phyloP scores from a whole-genome alignment of 2,888 invertebrate genomes.

The Helleia helle region DNA sequence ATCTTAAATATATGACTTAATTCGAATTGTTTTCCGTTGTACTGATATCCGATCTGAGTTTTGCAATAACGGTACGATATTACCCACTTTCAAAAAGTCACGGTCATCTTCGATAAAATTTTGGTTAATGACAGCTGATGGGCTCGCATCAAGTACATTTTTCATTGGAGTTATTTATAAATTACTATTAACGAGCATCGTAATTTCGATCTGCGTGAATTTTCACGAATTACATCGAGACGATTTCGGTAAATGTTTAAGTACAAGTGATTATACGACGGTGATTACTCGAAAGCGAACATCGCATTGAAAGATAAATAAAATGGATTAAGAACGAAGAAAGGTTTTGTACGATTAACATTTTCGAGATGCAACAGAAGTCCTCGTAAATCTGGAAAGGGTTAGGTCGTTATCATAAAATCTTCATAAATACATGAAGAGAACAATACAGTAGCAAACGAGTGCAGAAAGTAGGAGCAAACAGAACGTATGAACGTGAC shows the following conservation, averaged over 20 bases:
- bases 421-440: slow-evolving; percentile 48
- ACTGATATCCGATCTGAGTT: slow-evolving; percentile 44
- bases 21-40: slow-evolving; percentile 50
- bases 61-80: slow-evolving; percentile 45
- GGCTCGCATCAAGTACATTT: slow-evolving; percentile 23
- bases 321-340: neutral
- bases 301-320: neutral
- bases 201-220: slow-evolving; percentile 15
- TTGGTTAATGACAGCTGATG: slow-evolving; percentile 28
- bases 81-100: slow-evolving; percentile 35
- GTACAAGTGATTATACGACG: neutral
- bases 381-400: slow-evolving; percentile 43
- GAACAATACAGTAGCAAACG: slow-evolving; percentile 42
- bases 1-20: slow-evolving; percentile 66
- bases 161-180: slow-evolving; percentile 21
- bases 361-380: slow-evolving; percentile 31
- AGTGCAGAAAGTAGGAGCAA: slow-evolving; percentile 44
- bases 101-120: slow-evolving; percentile 25
- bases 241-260: no score
- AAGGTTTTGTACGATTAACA: neutral
- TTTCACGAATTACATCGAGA: slow-evolving; percentile 4
- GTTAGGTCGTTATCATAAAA: slow-evolving; percentile 49
- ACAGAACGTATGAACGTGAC: slow-evolving; percentile 53
- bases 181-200: slow-evolving; percentile 17
- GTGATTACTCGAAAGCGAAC: neutral